Evolutionary conservation across 1,140 invertebrate species (phyloP), one percentile per base, ranked within the genome.

Genomic region (Heliothis virescens): DNA sequence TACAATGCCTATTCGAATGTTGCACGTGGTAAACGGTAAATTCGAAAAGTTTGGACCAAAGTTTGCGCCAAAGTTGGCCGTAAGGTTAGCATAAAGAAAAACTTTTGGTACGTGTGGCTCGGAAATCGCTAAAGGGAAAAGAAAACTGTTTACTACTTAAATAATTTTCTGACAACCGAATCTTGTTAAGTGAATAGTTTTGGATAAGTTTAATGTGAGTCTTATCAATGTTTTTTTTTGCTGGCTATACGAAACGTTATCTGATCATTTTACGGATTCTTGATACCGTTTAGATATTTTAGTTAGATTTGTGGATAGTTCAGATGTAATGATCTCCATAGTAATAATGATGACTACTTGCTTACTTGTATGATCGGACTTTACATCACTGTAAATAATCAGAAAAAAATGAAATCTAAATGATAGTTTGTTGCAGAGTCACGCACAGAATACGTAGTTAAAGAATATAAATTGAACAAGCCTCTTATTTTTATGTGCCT

Each of bases 11-110:
- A n/a, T 71, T 71, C 29, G 48, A 53, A 53, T 12, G 3, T 52
- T n/a, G 67, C 48, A 71, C 67, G 67, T 71, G 12, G 29, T 52
- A 71, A 29, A 26, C 67, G 67, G 48, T 71, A 71, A 52, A 71
- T 71, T 71, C 48, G 21, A 53, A 71, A 71, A 71, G 67, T 71
- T 71, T 18, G 41, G 52, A 21, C 67, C 21, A 52, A 53, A 71
- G 48, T 71, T 71, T 18, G 41, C 52, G 48, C 67, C 21, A 52
- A 53, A 71, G 18, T 71, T 71, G 47, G 67, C 52, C 10, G 16
- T 21, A 29, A 71, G 52, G 48, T 71, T 53, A 18, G 48, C 29
- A 67, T 21, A 21, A 71, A 52, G 67, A 53, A 71, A 52, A 50
- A 71, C 13, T 50, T 71, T 10, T 15, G 18, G 47, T 71, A 71